phyloP scores from a whole-genome alignment of 2,888 invertebrate species.

The Hemicrepidius hirtus region DNA sequence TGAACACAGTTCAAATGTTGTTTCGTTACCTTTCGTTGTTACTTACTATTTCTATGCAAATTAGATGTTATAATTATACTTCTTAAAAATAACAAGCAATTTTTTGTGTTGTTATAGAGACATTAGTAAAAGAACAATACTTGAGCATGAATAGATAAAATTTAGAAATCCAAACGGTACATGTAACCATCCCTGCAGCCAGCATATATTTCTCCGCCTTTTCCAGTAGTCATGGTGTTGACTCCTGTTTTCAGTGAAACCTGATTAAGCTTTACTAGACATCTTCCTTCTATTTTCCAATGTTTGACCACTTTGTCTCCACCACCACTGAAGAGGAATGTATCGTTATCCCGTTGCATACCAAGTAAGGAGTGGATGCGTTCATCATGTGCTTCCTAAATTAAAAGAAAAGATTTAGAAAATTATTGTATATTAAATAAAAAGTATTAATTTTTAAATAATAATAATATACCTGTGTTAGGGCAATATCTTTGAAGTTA shows the following conservation, averaged over 20 bases:
- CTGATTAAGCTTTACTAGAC: conserved; percentile 58
- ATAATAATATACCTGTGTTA: conserved; percentile 72
- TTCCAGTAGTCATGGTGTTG: conserved; percentile 72
- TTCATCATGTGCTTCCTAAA: conserved; percentile 68
- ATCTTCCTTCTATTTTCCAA: conserved; percentile 66
- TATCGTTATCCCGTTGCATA: conserved; percentile 57
- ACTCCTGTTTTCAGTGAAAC: conserved; percentile 66
- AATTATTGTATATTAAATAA: too few species aligned
- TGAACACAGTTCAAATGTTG: too few species aligned
- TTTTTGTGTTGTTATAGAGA: too few species aligned
- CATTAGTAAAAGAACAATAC: too few species aligned
- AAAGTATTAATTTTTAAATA: too few species aligned
- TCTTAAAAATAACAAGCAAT: too few species aligned
- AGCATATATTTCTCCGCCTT: conserved; percentile 72
- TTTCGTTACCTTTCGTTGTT: too few species aligned
- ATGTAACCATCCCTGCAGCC: conserved; percentile 77
- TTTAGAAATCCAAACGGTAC: conserved; percentile 66
- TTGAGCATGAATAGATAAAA: too few species aligned
- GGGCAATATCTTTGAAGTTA: conserved; percentile 73
- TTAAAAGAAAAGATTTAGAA: too few species aligned
- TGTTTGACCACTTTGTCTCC: conserved; percentile 69
- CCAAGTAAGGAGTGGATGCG: conserved; percentile 67
- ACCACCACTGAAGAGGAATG: conserved; percentile 66
- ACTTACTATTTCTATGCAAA: too few species aligned
- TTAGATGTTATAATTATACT: too few species aligned